phyloP scores from a whole-genome alignment of 2,113 vertebrate species.

The Spizaetus ornatus region DNA sequence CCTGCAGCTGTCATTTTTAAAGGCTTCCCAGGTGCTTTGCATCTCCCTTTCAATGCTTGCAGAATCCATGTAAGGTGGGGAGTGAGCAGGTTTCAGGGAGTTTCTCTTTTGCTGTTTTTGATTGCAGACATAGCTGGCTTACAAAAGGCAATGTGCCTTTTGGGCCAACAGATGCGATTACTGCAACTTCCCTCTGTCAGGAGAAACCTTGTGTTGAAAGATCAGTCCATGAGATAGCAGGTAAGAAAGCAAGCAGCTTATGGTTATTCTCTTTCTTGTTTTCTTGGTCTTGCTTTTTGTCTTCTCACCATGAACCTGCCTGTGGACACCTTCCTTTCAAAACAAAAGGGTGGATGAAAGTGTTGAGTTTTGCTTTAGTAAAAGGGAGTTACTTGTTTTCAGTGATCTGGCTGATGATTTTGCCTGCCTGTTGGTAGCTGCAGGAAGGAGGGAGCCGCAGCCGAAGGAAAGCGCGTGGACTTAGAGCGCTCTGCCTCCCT shows the following conservation, averaged over 20 bases:
- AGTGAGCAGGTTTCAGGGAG: fast-evolving
- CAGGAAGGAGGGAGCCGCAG: not conserved
- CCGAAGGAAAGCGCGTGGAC: fast-evolving
- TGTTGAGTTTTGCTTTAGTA: not conserved
- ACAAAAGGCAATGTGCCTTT: fast-evolving
- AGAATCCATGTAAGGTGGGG: not conserved
- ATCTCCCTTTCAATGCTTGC: not conserved
- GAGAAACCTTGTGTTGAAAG: not conserved
- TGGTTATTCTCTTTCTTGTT: not conserved
- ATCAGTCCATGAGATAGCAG: fast-evolving
- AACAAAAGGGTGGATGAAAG: not conserved
- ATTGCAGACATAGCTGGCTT: fast-evolving
- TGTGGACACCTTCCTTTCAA: not conserved
- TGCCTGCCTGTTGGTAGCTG: not conserved
- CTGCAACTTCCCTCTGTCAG: not conserved
- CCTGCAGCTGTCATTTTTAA: not conserved
- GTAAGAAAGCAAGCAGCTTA: not conserved
- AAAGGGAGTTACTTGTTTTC: not conserved
- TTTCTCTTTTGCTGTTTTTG: not conserved
- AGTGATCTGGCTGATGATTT: not conserved
- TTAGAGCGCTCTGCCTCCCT: fast-evolving
- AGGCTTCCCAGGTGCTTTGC: not conserved
- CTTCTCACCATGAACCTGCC: not conserved
- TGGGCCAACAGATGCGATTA: not conserved
- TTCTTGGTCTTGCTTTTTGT: not conserved